phyloP scores from a whole-genome alignment of 2,113 vertebrate species.

The Clinocottus analis region DNA sequence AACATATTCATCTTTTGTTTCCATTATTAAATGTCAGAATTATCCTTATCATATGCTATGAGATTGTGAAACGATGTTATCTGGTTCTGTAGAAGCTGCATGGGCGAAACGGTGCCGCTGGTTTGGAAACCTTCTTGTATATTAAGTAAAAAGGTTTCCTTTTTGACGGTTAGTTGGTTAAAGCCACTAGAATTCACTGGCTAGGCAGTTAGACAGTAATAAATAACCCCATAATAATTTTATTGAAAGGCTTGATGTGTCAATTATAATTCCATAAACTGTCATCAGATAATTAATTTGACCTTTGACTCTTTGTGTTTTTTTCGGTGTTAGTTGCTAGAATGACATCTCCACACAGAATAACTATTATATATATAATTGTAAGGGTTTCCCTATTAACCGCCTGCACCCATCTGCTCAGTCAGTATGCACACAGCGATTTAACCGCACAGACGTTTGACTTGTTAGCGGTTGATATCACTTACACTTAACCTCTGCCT shows the following conservation, averaged over 20 bases:
- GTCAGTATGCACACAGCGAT: background rate
- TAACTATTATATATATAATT: background rate
- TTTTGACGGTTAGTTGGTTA: background rate
- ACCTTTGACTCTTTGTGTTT: background rate
- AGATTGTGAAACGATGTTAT: background rate
- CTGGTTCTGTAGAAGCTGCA: background rate
- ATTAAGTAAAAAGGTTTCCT: background rate
- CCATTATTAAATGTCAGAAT: background rate
- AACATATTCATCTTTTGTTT: background rate
- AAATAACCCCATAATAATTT: background rate
- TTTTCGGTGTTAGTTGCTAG: background rate
- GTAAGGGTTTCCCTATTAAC: background rate
- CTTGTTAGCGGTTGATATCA: background rate
- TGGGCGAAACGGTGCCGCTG: background rate
- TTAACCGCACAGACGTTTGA: background rate
- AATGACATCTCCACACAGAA: too few species aligned
- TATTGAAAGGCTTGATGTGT: background rate
- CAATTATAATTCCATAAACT: background rate
- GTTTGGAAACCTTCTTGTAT: background rate
- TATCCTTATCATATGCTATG: background rate
- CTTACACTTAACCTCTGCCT: slow-evolving; percentile 11
- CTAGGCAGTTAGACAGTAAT: background rate
- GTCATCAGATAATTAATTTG: background rate
- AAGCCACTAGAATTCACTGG: background rate
- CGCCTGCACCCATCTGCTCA: background rate